Base-by-base conservation (phyloP, 2,797 vertebrate genomes). In the Dicrostonyx torquatus region DNA sequence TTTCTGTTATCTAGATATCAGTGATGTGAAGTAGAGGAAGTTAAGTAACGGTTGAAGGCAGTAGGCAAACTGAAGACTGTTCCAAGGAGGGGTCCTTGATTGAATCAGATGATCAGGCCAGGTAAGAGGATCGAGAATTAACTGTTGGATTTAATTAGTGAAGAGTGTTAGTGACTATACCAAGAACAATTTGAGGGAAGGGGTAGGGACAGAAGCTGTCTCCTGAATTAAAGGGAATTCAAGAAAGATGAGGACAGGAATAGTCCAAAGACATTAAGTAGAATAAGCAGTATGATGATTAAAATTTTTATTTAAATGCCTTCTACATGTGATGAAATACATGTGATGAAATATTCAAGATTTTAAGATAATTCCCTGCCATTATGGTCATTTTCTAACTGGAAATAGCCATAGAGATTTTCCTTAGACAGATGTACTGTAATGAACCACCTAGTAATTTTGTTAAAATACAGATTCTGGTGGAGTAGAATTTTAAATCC, bases 401-500 rank as follows among this genome's bases (percentile, higher is more conserved):
- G 45, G 45, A 77, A 89, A 24, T 91, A 86, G 64, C 37, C 68
- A 88, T 50, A 94, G 72, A 87, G 4, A 83, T 34, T 6, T 17
- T 26, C 0, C 40, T 82, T 89, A 89, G 48, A 6, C 53, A 73
- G 4, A 43, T n/a, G 20, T 83, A 48, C 43, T 84, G 70, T 88
- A 87, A 77, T 86, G 79, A 87, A n/a, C 90, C 45, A 80, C 4
- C 20, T 60, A 31, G 62, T 34, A 60, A 72, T 88, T 64, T 95
- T 89, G 40, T 79, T 93, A 89, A 94, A 92, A 75, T 64, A 29
- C 48, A 45, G 53, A 76, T 89, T 96, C 70, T 26, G 22, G 34
- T 73, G 94, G 43, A 77, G 15, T 73, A 82, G 60, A 24, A 79
- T 78, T 89, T 89, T 89, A n/a, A 14, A 66, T 92, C 8, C 43